Base-by-base conservation (phyloP, 2,797 vertebrate genomes). In the Brachyrhaphis roseni region DNA sequence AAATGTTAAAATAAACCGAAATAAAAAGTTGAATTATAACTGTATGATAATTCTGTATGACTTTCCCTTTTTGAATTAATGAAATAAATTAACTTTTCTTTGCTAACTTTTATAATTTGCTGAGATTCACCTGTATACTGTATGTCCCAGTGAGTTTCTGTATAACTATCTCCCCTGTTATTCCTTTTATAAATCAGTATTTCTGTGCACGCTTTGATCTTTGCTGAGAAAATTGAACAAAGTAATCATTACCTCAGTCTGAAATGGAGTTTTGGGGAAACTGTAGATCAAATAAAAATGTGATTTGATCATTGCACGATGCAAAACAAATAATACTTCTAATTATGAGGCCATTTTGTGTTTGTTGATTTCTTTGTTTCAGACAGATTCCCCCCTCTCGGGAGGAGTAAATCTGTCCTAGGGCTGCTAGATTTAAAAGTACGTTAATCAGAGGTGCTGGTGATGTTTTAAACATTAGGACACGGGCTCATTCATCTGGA, bases 401-500 rank as follows among this genome's bases (percentile, higher is more conserved):
- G 26, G 36, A 46, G 41, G 7, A 77, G 78, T 18, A 57, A 53
- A 75, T 4, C 46, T 12, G 16, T 72, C 3, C 23, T 20, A 46
- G 80, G 39, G 31, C 36, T 41, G 20, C 64, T 70, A 43, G 64
- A 23, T 4, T 78, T 18, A 41, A 57, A 72, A 79, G 23, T 74
- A 55, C 81, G 15, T 49, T 11, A 71, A 16, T 78, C 74, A 57
- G 43, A 0, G 34, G 0, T 28, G 20, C 4, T 47, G 23, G 36
- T 71, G 18, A 84, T 68, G 66, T 81, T 84, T 85, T 88, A 80
- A 84, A 82, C 76, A 82, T 78, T 20, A 79, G 41, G 31, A 49
- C n/a, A 55, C 23, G 49, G 36, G 34, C 34, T 72, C n/a, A 74
- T 75, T 34, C 6, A 31, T 74, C 16, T 62, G 7, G 23, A 23